Evolutionary conservation across 2,797 vertebrate species (phyloP).

Genomic region (Hybognathus amarus): DNA sequence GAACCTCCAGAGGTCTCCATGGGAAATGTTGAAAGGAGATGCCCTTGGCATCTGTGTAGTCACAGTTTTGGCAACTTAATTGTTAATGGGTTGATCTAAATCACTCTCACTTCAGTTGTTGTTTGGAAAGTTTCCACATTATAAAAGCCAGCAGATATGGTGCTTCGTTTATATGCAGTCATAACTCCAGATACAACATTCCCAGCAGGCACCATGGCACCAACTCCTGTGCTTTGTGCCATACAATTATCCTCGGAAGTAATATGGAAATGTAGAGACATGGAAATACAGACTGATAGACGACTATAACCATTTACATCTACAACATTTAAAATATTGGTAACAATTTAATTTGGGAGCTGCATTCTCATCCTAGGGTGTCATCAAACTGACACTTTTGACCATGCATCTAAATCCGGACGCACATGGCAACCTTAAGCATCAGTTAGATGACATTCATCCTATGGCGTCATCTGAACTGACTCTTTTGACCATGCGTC

Average conservation of each 20-base stretch:
- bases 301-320: not conserved
- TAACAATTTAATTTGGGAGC: not conserved
- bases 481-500: too few relatives aligned
- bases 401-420: too few relatives aligned
- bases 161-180: conserved; percentile 11
- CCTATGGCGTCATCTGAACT: too few relatives aligned
- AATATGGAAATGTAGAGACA: conserved; percentile 7
- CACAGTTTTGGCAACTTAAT: conserved; percentile 39
- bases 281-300: conserved; percentile 16
- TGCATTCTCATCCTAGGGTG: too few relatives aligned
- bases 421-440: too few relatives aligned
- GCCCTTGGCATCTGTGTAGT: conserved; percentile 53
- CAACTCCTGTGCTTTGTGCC: not conserved
- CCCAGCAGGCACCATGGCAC: conserved; percentile 23
- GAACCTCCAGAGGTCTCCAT: conserved; percentile 66
- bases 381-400: too few relatives aligned
- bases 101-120: conserved; percentile 27
- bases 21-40: conserved; percentile 60
- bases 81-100: conserved; percentile 29
- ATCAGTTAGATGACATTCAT: too few relatives aligned
- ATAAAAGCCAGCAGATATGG: conserved; percentile 24
- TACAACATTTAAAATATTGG: not conserved
- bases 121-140: conserved; percentile 11
- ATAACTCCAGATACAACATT: conserved; percentile 25
- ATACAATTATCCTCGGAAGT: not conserved